These are phyloP conservation scores for Andrena haemorrhoa DNA, from an alignment of 2,888 invertebrate genomes.

Conservation along the genomic window DNA sequence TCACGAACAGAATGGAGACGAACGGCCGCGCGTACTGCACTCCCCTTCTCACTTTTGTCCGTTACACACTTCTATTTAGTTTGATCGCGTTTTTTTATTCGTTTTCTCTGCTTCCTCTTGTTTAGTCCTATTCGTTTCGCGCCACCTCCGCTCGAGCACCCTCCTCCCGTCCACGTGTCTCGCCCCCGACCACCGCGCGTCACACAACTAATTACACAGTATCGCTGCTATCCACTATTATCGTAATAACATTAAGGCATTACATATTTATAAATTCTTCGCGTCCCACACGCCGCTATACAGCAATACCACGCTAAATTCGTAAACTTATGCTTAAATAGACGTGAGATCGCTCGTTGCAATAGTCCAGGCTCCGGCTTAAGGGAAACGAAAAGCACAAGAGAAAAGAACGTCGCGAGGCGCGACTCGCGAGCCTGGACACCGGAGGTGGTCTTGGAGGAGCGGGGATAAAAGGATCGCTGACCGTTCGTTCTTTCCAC, in stretches of 20 bases:
- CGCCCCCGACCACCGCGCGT: constrained; percentile 42
- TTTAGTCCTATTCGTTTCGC: not conserved
- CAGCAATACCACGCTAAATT: constrained; percentile 82
- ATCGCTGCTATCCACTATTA: constrained; percentile 81
- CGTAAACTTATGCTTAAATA: constrained; percentile 79
- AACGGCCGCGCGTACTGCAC: constrained; percentile 59
- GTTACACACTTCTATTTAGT: constrained; percentile 4
- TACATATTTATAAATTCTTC: constrained; percentile 83
- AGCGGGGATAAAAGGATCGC: not conserved
- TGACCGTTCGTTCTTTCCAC: constrained; percentile 10
- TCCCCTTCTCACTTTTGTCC: constrained; percentile 17
- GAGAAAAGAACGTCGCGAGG: constrained; percentile 22
- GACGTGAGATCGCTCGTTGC: constrained; percentile 84
- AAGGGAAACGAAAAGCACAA: constrained; percentile 46
- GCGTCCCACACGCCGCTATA: constrained; percentile 80
- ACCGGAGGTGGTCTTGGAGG: constrained; percentile 23
- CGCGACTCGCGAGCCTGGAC: constrained; percentile 18
- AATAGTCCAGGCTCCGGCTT: constrained; percentile 81
- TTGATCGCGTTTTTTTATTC: constrained; percentile 3
- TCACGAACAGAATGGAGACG: constrained; percentile 79
- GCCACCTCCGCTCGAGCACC: constrained; percentile 1
- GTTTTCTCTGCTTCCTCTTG: constrained; percentile 15
- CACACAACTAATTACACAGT: constrained; percentile 78
- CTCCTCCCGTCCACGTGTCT: not conserved
- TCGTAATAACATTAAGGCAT: constrained; percentile 84